These are phyloP conservation scores for Heliothis virescens DNA, from an alignment of 1,140 invertebrate genomes.

Conservation along the genomic window DNA sequence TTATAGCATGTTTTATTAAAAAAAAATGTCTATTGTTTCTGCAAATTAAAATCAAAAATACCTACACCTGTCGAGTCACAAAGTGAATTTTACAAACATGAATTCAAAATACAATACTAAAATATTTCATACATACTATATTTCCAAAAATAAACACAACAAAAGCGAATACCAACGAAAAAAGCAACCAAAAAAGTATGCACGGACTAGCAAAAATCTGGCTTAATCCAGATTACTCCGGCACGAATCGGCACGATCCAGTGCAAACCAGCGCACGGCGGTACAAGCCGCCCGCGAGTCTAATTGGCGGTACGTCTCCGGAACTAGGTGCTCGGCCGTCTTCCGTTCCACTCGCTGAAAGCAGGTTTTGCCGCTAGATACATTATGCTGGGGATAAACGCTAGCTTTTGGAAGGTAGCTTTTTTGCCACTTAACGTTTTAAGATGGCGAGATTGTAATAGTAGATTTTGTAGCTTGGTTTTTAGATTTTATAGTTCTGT, in stretches of 20 bases:
- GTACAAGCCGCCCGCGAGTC: constrained; percentile 30
- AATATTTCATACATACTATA: neutral
- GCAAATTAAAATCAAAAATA: neutral
- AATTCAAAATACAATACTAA: neutral
- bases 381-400: constrained; percentile 26
- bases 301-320: constrained; percentile 39
- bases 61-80: neutral
- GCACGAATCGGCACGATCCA: neutral
- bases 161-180: neutral
- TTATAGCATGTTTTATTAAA: too few relatives aligned
- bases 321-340: constrained; percentile 8
- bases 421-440: constrained; percentile 7
- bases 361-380: constrained; percentile 37
- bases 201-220: constrained; percentile 3
- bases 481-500: neutral
- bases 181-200: neutral
- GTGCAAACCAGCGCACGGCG: constrained; percentile 26
- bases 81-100: neutral
- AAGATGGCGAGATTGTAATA: too few relatives aligned
- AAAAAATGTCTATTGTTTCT: too few relatives aligned
- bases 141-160: neutral
- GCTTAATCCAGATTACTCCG: constrained; percentile 26
- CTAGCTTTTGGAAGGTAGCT: constrained; percentile 10
- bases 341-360: constrained; percentile 23
- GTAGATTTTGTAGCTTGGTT: neutral